Percentiles rank a stretch among this genome's conserved stretches.
These are phyloP conservation scores for Natator depressus DNA, from an alignment of 2,113 vertebrate genomes.

Conservation along the genomic window DNA sequence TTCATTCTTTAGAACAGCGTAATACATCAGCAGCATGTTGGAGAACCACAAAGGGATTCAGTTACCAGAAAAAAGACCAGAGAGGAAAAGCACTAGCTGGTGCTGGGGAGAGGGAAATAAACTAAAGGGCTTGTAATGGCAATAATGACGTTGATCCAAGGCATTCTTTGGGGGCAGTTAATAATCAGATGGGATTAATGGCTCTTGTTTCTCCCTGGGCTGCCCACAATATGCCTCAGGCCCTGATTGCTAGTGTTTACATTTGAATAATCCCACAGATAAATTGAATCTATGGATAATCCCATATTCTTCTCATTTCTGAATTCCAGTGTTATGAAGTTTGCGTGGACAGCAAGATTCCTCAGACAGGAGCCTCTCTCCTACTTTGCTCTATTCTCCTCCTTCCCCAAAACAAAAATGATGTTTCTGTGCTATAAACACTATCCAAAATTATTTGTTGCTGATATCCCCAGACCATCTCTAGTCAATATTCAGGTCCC, in stretches of 20 bases:
- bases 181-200: neutral
- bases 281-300: fast-evolving
- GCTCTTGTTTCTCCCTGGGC: fast-evolving
- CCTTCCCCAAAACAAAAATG: neutral
- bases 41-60: neutral
- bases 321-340: fast-evolving
- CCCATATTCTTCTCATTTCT: neutral
- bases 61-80: neutral
- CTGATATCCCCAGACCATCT: neutral
- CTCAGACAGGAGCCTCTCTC: neutral
- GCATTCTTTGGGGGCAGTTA: neutral
- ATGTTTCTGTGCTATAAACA: neutral
- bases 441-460: fast-evolving
- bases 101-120: neutral
- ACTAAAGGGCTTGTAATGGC: neutral
- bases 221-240: fast-evolving
- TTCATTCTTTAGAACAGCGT: neutral
- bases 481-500: neutral
- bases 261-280: neutral
- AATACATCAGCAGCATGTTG: neutral
- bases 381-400: neutral
- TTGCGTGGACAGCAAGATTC: neutral
- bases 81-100: neutral
- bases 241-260: fast-evolving
- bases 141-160: neutral